Evolutionary conservation across 2,797 vertebrate species (phyloP).

Genomic region (Luscinia luscinia): DNA sequence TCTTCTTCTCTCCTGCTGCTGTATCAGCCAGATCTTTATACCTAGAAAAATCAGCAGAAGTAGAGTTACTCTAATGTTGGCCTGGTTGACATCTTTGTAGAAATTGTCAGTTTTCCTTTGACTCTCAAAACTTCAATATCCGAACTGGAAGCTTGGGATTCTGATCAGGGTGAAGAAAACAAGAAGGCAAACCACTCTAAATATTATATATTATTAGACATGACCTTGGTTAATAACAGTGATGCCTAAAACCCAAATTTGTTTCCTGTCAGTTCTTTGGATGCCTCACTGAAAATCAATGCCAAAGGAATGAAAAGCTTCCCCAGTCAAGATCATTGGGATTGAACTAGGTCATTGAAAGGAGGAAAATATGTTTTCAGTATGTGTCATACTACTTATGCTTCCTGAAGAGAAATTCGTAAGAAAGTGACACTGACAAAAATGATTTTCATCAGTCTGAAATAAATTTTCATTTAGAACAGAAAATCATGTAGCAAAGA

Average conservation of each 20-base stretch:
- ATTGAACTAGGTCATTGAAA: not conserved
- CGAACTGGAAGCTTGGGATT: not conserved
- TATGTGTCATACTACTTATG: not conserved
- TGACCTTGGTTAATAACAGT: not conserved
- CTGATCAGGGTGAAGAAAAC: not conserved
- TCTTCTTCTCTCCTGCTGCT: slow-evolving; percentile 80
- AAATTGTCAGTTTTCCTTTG: not conserved
- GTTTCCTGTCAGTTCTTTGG: not conserved
- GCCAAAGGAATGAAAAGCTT: not conserved
- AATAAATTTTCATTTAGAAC: not conserved
- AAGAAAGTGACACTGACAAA: not conserved
- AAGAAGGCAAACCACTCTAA: not conserved
- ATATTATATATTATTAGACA: not conserved
- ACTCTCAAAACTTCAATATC: not conserved
- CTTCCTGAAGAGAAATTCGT: not conserved
- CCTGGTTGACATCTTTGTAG: not conserved
- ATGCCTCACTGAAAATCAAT: not conserved
- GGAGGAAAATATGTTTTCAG: not conserved
- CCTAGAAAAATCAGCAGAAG: slow-evolving; percentile 76
- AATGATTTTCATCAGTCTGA: not conserved
- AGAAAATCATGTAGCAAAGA: not conserved
- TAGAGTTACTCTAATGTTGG: not conserved
- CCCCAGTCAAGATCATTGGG: not conserved
- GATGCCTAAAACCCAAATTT: not conserved
- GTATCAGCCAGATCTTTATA: slow-evolving; percentile 87